Conservation (phyloP, 2,888 invertebrate genomes). For the Drosophila monieri region DNA sequence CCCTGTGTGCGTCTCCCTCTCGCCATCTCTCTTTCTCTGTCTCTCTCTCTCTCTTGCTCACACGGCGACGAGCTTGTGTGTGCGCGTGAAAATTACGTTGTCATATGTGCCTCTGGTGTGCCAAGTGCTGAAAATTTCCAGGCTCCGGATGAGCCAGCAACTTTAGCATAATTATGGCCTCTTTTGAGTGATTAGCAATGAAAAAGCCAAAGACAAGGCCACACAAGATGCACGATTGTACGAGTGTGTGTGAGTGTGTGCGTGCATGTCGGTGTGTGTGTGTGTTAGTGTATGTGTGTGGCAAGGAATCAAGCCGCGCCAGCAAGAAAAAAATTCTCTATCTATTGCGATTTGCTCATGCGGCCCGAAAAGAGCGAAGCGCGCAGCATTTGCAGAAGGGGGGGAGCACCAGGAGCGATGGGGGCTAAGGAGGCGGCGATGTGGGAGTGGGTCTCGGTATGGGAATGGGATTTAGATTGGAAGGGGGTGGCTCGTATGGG, state of each 20-base stretch:
- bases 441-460: not conserved
- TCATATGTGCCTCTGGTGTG: conserved; percentile 59
- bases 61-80: conserved; percentile 35
- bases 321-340: conserved; percentile 80
- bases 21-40: conserved; percentile 25
- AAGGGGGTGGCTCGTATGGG: conserved; percentile 26
- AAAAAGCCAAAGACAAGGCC: conserved; percentile 43
- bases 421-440: conserved; percentile 18
- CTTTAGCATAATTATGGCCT: conserved; percentile 21
- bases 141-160: conserved; percentile 35
- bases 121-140: conserved; percentile 58
- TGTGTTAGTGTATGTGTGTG: conserved; percentile 24
- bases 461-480: conserved; percentile 3
- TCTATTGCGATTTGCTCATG: conserved; percentile 82
- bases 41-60: conserved; percentile 21
- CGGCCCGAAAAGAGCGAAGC: conserved; percentile 74
- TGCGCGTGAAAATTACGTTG: conserved; percentile 70
- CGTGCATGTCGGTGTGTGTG: conserved; percentile 16
- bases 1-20: conserved; percentile 32
- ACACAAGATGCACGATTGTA: conserved; percentile 26
- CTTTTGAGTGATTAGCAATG: conserved; percentile 37
- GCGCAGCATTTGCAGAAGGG: conserved; percentile 45
- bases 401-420: conserved; percentile 1
- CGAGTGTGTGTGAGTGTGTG: conserved; percentile 12
- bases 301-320: conserved; percentile 63